Percentiles rank a stretch among this genome's conserved stretches.
phyloP scores from a whole-genome alignment of 2,888 invertebrate species.

The Conistra vaccinii region DNA sequence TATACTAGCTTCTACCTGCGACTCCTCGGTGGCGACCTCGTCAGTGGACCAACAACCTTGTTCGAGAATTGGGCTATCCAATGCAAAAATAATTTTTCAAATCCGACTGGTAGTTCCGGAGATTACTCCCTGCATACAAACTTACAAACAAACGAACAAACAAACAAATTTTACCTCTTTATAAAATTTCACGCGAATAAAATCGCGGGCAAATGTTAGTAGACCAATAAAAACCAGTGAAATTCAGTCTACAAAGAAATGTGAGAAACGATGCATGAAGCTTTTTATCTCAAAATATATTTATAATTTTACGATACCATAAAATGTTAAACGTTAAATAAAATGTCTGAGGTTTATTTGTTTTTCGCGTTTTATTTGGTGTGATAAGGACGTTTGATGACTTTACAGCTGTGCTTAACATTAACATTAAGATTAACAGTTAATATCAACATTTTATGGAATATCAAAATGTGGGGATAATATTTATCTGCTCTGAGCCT shows the following conservation, averaged over 20 bases:
- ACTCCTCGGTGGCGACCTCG: too few relatives aligned
- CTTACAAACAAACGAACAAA: too few relatives aligned
- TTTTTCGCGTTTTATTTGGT: constrained; percentile 53
- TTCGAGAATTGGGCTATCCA: too few relatives aligned
- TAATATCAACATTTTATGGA: constrained; percentile 34
- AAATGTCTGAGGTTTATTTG: constrained; percentile 59
- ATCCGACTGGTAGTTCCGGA: too few relatives aligned
- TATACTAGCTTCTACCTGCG: too few relatives aligned
- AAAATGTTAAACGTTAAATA: constrained; percentile 60
- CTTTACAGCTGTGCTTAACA: constrained; percentile 39
- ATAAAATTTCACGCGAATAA: too few relatives aligned
- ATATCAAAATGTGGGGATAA: constrained; percentile 26
- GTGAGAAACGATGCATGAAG: constrained; percentile 14
- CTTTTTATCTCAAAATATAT: constrained; percentile 53
- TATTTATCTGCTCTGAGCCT: constrained; percentile 16
- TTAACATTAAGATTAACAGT: constrained; percentile 44
- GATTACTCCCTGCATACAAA: too few relatives aligned
- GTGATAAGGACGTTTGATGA: constrained; percentile 52
- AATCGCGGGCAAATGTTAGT: too few relatives aligned
- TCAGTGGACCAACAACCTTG: too few relatives aligned
- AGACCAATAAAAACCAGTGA: neutral
- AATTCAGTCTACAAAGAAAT: constrained; percentile 16
- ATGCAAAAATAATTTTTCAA: too few relatives aligned
- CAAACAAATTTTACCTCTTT: too few relatives aligned
- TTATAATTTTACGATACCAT: constrained; percentile 70